A percentile compares a stretch with the other conserved stretches of the same genome.
phyloP scores from a whole-genome alignment of 2,113 vertebrate genomes.

The Prunella fulvescens region DNA sequence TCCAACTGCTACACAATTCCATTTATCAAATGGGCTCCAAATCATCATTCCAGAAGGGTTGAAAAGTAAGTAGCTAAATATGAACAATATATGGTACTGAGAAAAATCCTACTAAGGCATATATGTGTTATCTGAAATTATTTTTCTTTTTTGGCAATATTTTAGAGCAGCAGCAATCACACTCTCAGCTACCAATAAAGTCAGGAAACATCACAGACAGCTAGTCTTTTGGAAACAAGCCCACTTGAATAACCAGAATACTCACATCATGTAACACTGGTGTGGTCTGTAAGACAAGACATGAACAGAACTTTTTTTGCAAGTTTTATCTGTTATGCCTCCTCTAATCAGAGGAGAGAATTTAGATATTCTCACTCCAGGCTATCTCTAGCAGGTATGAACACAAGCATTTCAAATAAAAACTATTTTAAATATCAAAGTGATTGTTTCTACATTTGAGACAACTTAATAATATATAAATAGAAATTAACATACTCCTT shows the following conservation, averaged over 20 bases:
- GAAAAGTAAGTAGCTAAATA: not conserved
- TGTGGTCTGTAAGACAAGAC: not conserved
- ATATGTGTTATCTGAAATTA: not conserved
- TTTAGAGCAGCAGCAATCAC: not conserved
- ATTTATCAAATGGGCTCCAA: not conserved
- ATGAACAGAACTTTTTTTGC: not conserved
- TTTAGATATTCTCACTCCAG: not conserved
- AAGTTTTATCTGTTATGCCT: not conserved
- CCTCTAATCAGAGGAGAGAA: not conserved
- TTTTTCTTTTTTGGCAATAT: not conserved
- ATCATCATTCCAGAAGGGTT: fast-evolving
- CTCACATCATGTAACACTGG: not conserved
- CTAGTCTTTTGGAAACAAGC: not conserved
- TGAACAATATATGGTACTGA: not conserved
- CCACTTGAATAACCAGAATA: not conserved
- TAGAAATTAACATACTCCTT: not conserved
- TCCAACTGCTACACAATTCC: not conserved
- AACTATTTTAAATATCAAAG: not conserved
- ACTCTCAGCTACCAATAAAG: not conserved
- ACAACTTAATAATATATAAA: not conserved
- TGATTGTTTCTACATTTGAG: not conserved
- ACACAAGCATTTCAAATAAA: not conserved
- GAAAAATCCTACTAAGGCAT: not conserved
- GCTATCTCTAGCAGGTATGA: not conserved
- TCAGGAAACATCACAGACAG: not conserved